Evolutionary conservation across 2,113 vertebrate genomes (phyloP).

Genomic region (Hemichromis elongatus): DNA sequence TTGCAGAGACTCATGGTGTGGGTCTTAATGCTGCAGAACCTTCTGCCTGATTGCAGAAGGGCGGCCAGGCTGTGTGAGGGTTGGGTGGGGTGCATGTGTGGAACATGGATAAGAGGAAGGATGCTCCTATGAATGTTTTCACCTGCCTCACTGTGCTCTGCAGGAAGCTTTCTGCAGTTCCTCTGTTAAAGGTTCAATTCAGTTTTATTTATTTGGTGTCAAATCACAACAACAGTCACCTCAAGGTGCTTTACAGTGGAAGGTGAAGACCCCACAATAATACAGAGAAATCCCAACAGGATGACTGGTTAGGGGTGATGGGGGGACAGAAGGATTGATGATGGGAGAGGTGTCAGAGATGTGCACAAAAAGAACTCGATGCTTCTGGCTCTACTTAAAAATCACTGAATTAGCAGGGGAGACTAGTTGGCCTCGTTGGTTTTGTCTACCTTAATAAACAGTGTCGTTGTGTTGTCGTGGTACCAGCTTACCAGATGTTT

Average conservation of each 20-base stretch:
- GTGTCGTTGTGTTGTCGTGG: background rate
- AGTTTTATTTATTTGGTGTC: background rate
- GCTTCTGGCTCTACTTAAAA: background rate
- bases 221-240: background rate
- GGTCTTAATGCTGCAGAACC: background rate
- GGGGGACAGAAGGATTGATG: background rate
- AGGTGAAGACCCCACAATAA: too few species aligned
- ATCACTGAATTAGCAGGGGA: background rate
- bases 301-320: background rate
- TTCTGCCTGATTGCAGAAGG: background rate
- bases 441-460: background rate
- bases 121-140: background rate
- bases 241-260: background rate
- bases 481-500: background rate
- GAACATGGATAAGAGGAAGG: background rate
- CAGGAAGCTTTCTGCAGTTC: background rate
- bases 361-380: background rate
- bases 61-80: background rate
- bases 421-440: background rate
- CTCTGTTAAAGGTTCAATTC: rapidly evolving
- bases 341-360: background rate
- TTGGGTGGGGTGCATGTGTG: background rate
- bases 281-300: too few species aligned
- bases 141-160: background rate
- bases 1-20: background rate